Base-by-base conservation (phyloP, 1,140 invertebrate species). In the Dufourea novaeangliae region DNA sequence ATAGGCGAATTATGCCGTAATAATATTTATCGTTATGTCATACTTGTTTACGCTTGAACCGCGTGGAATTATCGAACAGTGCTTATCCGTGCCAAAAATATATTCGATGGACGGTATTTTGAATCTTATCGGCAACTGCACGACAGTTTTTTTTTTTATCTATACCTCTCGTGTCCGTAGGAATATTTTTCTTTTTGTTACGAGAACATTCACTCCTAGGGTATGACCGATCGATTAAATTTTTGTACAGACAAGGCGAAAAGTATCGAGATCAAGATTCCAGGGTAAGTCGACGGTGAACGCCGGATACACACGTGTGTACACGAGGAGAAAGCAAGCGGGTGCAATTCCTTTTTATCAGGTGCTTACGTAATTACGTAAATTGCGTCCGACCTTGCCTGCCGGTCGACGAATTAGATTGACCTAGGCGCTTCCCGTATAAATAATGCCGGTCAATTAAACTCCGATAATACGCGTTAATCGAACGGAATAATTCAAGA, bases 401-500 rank as follows among this genome's bases (percentile, higher is more conserved):
- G 62, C 25, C 56, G 27, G 50, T 52, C 66, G 46, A 17, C 57
- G 71, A 73, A 82, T 82, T 82, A 74, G 67, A 84, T 79, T 85
- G 83, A 85, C 84, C 83, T 84, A 85, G 82, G 79, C 12, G 39
- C 20, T 74, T 78, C 37, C 62, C 39, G 52, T 59, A 75, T 70
- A 68, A 82, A 73, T 78, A 79, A 66, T 54, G 20, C 32, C 41
- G 37, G 32, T 14, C 34, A 79, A 79, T 83, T 82, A 82, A n/a
- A 59, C 12, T 57, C 17, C 14, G 69, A 82, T 78, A 79, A 82
- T 52, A 32, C 22, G 56, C 34, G 17, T 14, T 54, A 67, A 70
- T 77, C 44, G 17, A 61, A 61, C 22, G 14, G 56, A 62, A 77
- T 62, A 69, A 52, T 61, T 52, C 41, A 70, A 20, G 37, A 75